Conservation (phyloP, 1,140 invertebrate genomes). For the Lethrus apterus region DNA sequence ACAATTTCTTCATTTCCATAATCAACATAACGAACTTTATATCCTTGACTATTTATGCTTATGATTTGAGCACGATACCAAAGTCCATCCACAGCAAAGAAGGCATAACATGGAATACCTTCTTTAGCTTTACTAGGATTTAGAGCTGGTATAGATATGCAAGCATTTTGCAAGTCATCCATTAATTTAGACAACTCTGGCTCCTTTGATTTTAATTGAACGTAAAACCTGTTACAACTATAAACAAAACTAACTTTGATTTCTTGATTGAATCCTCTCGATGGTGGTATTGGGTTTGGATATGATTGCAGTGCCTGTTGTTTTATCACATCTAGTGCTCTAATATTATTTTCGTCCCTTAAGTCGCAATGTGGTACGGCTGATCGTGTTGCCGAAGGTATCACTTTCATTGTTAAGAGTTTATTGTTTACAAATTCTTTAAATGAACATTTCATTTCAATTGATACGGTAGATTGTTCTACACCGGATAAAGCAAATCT, state of each 20-base stretch:
- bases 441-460: slow-evolving; percentile 62
- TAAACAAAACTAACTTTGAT: slow-evolving; percentile 64
- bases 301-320: slow-evolving; percentile 41
- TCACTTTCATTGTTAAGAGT: slow-evolving; percentile 54
- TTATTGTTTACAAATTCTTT: slow-evolving; percentile 55
- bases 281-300: slow-evolving; percentile 45
- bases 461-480: slow-evolving; percentile 54
- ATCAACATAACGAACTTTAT: slow-evolving; percentile 64
- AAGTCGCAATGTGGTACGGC: slow-evolving; percentile 65
- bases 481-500: slow-evolving; percentile 62
- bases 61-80: slow-evolving; percentile 67
- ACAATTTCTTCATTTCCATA: slow-evolving; percentile 72
- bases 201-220: slow-evolving; percentile 56
- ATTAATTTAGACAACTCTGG: slow-evolving; percentile 49
- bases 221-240: slow-evolving; percentile 61
- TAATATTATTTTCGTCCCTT: slow-evolving; percentile 45
- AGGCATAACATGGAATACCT: slow-evolving; percentile 63
- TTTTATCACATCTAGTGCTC: slow-evolving; percentile 35
- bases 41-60: slow-evolving; percentile 40
- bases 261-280: slow-evolving; percentile 35
- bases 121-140: slow-evolving; percentile 44
- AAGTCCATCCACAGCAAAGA: slow-evolving; percentile 58
- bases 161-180: slow-evolving; percentile 43
- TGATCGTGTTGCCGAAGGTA: slow-evolving; percentile 56
- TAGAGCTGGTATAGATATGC: slow-evolving; percentile 39